These are phyloP conservation scores for Euplexia lucipara DNA, from an alignment of 2,888 invertebrate genomes.

Conservation along the genomic window DNA sequence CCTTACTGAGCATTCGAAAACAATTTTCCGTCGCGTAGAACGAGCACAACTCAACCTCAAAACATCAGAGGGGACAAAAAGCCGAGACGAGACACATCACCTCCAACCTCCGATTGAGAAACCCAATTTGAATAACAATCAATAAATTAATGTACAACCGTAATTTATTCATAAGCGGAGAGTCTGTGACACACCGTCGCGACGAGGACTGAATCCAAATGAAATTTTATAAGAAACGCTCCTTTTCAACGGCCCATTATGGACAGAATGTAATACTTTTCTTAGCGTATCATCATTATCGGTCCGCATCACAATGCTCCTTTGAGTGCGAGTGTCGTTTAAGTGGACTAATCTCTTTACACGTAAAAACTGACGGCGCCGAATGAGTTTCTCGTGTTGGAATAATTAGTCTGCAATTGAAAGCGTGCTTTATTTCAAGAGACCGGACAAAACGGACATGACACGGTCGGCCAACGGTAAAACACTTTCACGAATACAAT, in stretches of 20 bases:
- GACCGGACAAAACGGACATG: slow-evolving; percentile 86
- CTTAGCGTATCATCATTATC: slow-evolving; percentile 89
- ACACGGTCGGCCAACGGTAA: slow-evolving; percentile 88
- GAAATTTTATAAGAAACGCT: slow-evolving; percentile 88
- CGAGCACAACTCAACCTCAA: slow-evolving; percentile 79
- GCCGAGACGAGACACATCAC: slow-evolving; percentile 84
- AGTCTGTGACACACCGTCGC: slow-evolving; percentile 81
- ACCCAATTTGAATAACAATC: slow-evolving; percentile 91
- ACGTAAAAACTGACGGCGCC: slow-evolving; percentile 87
- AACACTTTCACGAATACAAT: slow-evolving; percentile 89
- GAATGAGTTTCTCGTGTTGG: slow-evolving; percentile 90
- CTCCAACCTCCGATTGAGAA: slow-evolving; percentile 90
- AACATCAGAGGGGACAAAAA: slow-evolving; percentile 80
- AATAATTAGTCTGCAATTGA: slow-evolving; percentile 91
- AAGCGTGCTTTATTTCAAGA: slow-evolving; percentile 90
- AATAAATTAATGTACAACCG: slow-evolving; percentile 89
- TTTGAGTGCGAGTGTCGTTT: slow-evolving; percentile 84
- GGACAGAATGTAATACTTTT: slow-evolving; percentile 87
- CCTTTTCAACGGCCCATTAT: slow-evolving; percentile 86
- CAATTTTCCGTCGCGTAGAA: slow-evolving; percentile 77
- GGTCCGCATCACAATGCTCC: slow-evolving; percentile 83
- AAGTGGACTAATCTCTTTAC: slow-evolving; percentile 90
- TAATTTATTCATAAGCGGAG: slow-evolving; percentile 88
- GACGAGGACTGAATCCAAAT: slow-evolving; percentile 89
- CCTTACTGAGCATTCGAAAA: slow-evolving; percentile 74